Conservation (phyloP, 2,113 vertebrate genomes). For the Pongo abelii region DNA sequence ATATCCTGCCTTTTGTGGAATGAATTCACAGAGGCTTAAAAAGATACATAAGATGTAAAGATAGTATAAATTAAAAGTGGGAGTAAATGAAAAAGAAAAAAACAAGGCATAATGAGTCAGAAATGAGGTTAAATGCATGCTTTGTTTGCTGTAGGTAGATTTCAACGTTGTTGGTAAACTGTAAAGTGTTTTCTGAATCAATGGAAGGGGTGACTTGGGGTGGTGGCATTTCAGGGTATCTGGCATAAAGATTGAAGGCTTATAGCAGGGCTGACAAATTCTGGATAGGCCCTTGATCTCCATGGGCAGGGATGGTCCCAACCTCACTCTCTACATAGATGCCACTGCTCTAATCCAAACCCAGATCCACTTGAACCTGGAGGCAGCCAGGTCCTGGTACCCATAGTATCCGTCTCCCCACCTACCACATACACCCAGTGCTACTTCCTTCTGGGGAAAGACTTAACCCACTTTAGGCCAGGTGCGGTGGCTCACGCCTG, state of each 20-base stretch:
- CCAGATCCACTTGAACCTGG: background rate
- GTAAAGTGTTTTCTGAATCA: background rate
- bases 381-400: background rate
- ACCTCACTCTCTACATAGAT: background rate
- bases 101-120: background rate
- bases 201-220: background rate
- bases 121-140: background rate
- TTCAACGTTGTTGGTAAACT: background rate
- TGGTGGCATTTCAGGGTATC: background rate
- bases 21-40: conserved; percentile 31
- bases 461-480: too few species aligned
- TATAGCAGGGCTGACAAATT: background rate
- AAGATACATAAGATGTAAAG: background rate
- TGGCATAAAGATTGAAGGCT: background rate
- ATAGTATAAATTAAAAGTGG: background rate
- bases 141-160: background rate
- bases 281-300: background rate
- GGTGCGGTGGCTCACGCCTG: too few species aligned
- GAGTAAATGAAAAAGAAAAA: background rate
- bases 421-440: background rate
- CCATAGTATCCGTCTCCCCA: background rate
- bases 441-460: background rate
- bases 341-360: background rate
- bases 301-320: background rate
- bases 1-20: background rate